Conservation (phyloP, 2,888 invertebrate genomes). For the Himalopsyche japonica region DNA sequence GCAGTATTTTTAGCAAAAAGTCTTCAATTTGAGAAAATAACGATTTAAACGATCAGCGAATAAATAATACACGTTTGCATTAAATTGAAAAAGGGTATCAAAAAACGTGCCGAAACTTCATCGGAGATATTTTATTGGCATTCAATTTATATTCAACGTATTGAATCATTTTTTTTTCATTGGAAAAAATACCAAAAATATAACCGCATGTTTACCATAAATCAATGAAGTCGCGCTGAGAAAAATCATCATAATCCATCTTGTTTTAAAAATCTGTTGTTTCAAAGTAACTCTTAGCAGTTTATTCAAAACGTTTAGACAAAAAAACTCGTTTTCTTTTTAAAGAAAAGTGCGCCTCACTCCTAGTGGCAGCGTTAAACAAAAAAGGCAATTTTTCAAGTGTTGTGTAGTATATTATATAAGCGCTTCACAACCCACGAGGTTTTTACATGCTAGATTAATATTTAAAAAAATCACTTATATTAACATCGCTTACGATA, state of each 20-base stretch:
- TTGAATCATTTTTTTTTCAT: background rate
- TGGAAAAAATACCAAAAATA: background rate
- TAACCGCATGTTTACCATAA: background rate
- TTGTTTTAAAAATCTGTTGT: conserved; percentile 5
- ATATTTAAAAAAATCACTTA: background rate
- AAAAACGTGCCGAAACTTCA: background rate
- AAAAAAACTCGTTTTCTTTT: background rate
- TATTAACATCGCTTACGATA: too few relatives aligned
- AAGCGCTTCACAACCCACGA: background rate
- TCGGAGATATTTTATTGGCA: background rate
- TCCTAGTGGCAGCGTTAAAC: background rate
- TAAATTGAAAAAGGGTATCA: too few relatives aligned
- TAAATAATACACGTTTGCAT: too few relatives aligned
- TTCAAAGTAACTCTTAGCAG: conserved; percentile 1
- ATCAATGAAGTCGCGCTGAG: background rate
- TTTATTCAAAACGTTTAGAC: background rate
- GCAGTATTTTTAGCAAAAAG: too few relatives aligned
- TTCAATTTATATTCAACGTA: background rate
- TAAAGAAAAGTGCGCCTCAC: background rate
- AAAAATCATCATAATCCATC: conserved; percentile 6
- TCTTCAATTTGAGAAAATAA: too few relatives aligned
- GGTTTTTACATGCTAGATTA: background rate
- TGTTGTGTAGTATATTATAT: background rate
- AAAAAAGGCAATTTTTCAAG: conserved; percentile 29
- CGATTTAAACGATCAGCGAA: too few relatives aligned